Evolutionary conservation across 2,113 vertebrate genomes (phyloP).

Genomic region (Amphiprion ocellaris): DNA sequence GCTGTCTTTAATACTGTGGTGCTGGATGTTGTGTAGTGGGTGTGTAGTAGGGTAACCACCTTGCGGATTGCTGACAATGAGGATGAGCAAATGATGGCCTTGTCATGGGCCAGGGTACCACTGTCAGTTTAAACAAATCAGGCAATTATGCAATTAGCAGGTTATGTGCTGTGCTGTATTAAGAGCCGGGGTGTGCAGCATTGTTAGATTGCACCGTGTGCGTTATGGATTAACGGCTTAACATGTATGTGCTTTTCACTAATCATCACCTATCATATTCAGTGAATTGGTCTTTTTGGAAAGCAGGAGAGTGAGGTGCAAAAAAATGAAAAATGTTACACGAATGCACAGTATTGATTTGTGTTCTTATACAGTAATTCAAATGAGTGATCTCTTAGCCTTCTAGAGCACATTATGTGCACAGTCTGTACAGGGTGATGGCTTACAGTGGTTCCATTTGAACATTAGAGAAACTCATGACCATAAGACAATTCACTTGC

Average conservation of each 20-base stretch:
- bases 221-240: conserved; percentile 71
- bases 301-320: not conserved
- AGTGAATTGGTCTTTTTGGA: conserved; percentile 43
- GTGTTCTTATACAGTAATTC: conserved; percentile 6
- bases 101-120: conserved; percentile 89
- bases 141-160: conserved; percentile 87
- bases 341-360: conserved; percentile 26
- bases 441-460: conserved; percentile 11
- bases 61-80: conserved; percentile 93
- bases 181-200: conserved; percentile 55
- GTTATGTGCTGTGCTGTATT: conserved; percentile 81
- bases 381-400: conserved; percentile 25
- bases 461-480: conserved; percentile 21
- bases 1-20: conserved; percentile 45
- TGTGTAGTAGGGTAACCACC: conserved; percentile 73
- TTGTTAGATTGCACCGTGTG: conserved; percentile 62
- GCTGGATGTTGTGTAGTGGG: conserved; percentile 58
- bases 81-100: conserved; percentile 91
- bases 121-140: conserved; percentile 89
- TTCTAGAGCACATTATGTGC: not conserved
- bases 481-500: conserved; percentile 58
- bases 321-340: conserved; percentile 17
- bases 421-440: conserved; percentile 15
- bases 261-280: conserved; percentile 71
- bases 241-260: conserved; percentile 68